These are phyloP conservation scores for Sarcophaga subvicina DNA, from an alignment of 2,888 invertebrate species.

Conservation along the genomic window DNA sequence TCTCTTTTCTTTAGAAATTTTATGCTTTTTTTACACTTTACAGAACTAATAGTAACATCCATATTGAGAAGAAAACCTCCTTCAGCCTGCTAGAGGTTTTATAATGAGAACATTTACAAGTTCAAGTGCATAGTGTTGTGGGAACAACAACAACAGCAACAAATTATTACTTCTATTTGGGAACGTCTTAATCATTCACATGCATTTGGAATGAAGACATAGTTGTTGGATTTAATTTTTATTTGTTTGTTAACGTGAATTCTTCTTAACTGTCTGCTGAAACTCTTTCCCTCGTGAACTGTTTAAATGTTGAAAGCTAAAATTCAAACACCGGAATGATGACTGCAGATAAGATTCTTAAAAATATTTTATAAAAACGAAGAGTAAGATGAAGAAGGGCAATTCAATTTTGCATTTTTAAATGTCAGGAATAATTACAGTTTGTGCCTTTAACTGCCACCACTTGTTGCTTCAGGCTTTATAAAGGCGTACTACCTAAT, in stretches of 20 bases:
- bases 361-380: constrained; percentile 12
- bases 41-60: not conserved
- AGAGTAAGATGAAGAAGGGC: constrained; percentile 1
- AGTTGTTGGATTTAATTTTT: constrained; percentile 27
- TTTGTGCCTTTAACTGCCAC: constrained; percentile 32
- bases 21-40: constrained; percentile 4
- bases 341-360: constrained; percentile 18
- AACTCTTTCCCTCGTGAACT: not conserved
- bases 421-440: constrained; percentile 50
- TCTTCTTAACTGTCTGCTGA: not conserved
- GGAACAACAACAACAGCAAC: not conserved
- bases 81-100: not conserved
- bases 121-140: constrained; percentile 36
- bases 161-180: not conserved
- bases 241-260: not conserved
- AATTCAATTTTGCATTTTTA: constrained; percentile 28
- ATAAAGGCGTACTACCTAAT: too few relatives aligned
- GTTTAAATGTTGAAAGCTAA: constrained; percentile 13
- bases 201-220: constrained; percentile 57
- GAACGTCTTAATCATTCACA: constrained; percentile 51
- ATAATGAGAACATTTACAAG: constrained; percentile 40
- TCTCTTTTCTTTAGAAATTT: constrained; percentile 19
- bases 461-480: constrained; percentile 49
- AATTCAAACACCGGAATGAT: constrained; percentile 23
- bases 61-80: not conserved